phyloP scores from a whole-genome alignment of 2,113 vertebrate species.

The Rutilus rutilus region DNA sequence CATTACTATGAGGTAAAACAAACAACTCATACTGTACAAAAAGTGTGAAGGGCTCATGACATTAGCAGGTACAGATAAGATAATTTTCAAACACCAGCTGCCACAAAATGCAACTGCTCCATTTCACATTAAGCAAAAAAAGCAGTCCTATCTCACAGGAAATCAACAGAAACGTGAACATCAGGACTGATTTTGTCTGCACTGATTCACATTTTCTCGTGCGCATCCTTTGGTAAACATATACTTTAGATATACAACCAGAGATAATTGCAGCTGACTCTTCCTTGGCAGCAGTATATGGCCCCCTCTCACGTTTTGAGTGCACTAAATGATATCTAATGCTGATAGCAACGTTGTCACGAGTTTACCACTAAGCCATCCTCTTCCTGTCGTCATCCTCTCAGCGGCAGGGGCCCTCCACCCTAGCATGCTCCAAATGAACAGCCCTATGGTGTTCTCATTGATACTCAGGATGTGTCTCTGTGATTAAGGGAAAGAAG shows the following conservation, averaged over 20 bases:
- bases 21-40: background rate
- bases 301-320: slow-evolving; percentile 14
- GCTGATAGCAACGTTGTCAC: background rate
- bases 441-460: slow-evolving; percentile 63
- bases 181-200: slow-evolving; percentile 12
- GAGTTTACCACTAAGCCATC: background rate
- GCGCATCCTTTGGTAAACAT: slow-evolving; percentile 22
- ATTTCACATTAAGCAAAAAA: slow-evolving; percentile 34
- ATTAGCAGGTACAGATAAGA: slow-evolving; percentile 2
- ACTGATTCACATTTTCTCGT: background rate
- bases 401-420: slow-evolving; percentile 49
- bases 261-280: slow-evolving; percentile 37
- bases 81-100: slow-evolving; percentile 14
- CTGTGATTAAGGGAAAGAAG: slow-evolving; percentile 70
- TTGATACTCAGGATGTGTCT: slow-evolving; percentile 61
- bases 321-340: background rate
- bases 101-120: slow-evolving; percentile 21
- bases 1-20: background rate
- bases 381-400: slow-evolving; percentile 35
- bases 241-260: slow-evolving; percentile 25
- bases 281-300: background rate
- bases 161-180: slow-evolving; percentile 34
- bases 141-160: background rate
- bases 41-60: background rate
- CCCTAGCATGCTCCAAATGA: slow-evolving; percentile 63